These are phyloP conservation scores for Hanleya hanleyi DNA, from an alignment of 2,888 invertebrate species.

Conservation along the genomic window DNA sequence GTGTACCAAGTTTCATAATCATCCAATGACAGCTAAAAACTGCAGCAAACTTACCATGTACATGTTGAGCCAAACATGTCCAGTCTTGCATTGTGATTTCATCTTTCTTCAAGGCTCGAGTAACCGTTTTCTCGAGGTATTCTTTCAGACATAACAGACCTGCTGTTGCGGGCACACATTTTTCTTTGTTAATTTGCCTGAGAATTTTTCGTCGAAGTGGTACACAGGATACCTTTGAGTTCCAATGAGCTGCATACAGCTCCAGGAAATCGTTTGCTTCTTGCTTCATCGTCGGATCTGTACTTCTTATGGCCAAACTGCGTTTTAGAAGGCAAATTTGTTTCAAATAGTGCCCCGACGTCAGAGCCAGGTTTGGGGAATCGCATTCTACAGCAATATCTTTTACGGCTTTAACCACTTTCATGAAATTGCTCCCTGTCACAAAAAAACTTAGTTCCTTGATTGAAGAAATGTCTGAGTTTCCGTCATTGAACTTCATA, in stretches of 20 bases:
- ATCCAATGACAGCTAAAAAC: too few species aligned
- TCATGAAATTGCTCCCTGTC: conserved; percentile 20
- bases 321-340: conserved; percentile 18
- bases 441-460: background rate
- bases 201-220: conserved; percentile 16
- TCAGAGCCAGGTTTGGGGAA: conserved; percentile 21
- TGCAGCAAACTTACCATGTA: too few species aligned
- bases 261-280: conserved; percentile 19
- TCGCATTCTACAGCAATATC: conserved; percentile 11
- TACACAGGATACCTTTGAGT: conserved; percentile 18
- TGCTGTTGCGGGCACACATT: too few species aligned
- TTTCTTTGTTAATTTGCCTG: conserved; percentile 19
- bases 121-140: too few species aligned
- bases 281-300: background rate
- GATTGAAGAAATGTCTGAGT: background rate
- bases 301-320: conserved; percentile 8
- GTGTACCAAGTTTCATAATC: too few species aligned
- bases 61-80: too few species aligned
- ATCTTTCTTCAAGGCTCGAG: too few species aligned
- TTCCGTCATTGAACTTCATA: background rate
- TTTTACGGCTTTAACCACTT: conserved; percentile 20
- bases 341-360: background rate
- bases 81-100: too few species aligned
- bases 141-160: too few species aligned
- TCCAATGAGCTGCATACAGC: conserved; percentile 23